Conservation (phyloP, 2,797 vertebrate species). For the Morelia viridis region DNA sequence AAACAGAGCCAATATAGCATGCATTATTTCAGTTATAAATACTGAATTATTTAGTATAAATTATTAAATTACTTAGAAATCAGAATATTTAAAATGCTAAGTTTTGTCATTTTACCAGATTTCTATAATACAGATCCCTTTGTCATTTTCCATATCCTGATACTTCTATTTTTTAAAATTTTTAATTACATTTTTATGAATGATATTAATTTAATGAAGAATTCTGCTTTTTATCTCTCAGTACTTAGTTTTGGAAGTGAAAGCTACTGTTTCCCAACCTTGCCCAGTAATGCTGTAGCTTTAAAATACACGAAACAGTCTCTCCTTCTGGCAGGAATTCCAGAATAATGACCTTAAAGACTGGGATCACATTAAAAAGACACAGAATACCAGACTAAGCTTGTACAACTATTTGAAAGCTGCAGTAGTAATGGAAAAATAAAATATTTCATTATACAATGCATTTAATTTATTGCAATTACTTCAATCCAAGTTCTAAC, state of each 20-base stretch:
- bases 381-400: conserved; percentile 5
- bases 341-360: background rate
- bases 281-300: background rate
- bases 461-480: conserved; percentile 44
- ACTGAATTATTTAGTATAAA: too few relatives aligned
- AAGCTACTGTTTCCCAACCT: background rate
- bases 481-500: conserved; percentile 26
- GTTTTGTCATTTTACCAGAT: background rate
- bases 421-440: conserved; percentile 32
- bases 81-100: too few relatives aligned
- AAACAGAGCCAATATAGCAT: background rate
- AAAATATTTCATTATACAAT: conserved; percentile 21
- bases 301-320: background rate
- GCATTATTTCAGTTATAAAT: background rate
- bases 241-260: background rate
- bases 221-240: background rate
- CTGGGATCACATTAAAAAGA: background rate
- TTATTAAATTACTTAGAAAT: too few relatives aligned
- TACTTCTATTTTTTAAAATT: background rate
- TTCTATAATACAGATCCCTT: background rate
- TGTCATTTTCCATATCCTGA: background rate
- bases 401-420: background rate
- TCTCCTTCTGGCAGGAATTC: background rate
- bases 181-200: background rate
- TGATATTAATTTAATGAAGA: background rate